These are phyloP conservation scores for Pristionchus mayeri DNA, from an alignment of 2,888 invertebrate genomes.

Conservation along the genomic window DNA sequence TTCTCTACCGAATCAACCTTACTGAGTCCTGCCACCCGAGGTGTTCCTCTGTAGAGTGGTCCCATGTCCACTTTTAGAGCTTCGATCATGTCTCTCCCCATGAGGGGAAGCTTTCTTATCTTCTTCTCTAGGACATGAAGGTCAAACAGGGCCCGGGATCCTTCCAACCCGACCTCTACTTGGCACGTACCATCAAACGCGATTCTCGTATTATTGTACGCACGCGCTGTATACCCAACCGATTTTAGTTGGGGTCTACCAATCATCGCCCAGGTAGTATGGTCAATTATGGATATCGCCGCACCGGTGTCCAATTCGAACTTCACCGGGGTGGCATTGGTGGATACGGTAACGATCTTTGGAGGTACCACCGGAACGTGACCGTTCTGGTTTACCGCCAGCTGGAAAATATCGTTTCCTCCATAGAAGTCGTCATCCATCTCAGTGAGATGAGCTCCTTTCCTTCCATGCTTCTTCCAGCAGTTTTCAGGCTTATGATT, in stretches of 20 bases:
- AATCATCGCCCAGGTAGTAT: neutral
- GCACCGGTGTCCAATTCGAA: neutral
- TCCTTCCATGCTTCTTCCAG: no score
- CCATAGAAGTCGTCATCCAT: no score
- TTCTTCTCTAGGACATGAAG: neutral
- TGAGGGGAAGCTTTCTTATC: neutral
- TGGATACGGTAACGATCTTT: no score
- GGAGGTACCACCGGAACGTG: no score
- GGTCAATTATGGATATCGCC: neutral
- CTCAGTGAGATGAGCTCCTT: no score
- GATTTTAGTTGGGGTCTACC: neutral
- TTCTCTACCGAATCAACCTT: neutral
- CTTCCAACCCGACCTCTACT: neutral
- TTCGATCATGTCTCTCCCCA: constrained; percentile 5
- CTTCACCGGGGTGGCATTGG: neutral
- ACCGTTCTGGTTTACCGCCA: no score
- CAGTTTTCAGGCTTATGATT: no score
- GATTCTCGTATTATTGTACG: neutral
- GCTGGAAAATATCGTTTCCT: no score
- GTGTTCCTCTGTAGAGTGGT: neutral
- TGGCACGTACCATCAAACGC: neutral
- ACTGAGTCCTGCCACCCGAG: neutral
- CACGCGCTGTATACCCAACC: neutral
- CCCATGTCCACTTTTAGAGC: constrained; percentile 18
- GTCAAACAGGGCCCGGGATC: neutral